Evolutionary conservation across 2,113 vertebrate genomes (phyloP).

Genomic region (Amazona guildingii): DNA sequence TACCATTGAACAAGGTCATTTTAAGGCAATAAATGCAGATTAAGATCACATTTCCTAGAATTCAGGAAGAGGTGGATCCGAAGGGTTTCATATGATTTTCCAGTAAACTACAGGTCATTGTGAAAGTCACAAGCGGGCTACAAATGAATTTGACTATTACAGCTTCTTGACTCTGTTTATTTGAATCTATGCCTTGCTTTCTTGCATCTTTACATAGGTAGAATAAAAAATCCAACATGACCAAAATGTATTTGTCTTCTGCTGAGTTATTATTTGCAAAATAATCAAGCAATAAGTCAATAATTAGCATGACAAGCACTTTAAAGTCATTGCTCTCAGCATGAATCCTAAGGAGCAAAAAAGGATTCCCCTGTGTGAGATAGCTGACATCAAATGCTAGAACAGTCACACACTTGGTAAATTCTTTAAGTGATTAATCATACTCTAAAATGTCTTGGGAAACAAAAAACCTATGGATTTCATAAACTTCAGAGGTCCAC

Average conservation of each 20-base stretch:
- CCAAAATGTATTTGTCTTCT: neutral
- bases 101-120: neutral
- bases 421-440: neutral
- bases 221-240: neutral
- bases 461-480: neutral
- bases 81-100: neutral
- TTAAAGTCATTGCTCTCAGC: neutral
- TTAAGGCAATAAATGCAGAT: neutral
- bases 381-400: neutral
- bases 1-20: neutral
- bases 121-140: neutral
- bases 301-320: neutral
- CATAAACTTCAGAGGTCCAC: neutral
- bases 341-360: neutral
- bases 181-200: neutral
- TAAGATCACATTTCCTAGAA: neutral
- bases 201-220: neutral
- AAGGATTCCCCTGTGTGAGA: neutral
- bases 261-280: neutral
- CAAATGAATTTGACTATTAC: neutral
- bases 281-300: neutral
- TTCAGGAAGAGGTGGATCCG: neutral
- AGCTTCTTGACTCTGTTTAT: neutral
- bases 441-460: neutral
- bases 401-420: neutral